Percentiles rank a stretch among this genome's conserved stretches.
Evolutionary conservation across 2,113 vertebrate genomes (phyloP).

Genomic region (Callaeas wilsoni): DNA sequence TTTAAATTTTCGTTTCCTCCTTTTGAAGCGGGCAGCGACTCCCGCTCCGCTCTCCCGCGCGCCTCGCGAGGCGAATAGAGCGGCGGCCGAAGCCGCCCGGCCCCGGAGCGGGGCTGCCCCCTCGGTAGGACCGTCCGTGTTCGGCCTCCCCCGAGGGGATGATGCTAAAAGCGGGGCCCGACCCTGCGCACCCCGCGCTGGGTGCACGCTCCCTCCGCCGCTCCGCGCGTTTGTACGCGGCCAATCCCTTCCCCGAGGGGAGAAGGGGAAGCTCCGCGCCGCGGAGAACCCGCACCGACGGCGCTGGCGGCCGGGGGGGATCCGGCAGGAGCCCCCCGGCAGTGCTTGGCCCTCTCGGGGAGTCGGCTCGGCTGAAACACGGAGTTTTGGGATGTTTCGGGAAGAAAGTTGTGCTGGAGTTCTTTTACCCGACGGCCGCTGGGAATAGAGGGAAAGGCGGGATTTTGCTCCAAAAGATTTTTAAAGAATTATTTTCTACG

Average conservation of each 20-base stretch:
- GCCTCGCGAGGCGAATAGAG: neutral
- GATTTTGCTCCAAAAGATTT: neutral
- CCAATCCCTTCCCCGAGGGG: neutral
- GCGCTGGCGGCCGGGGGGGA: neutral
- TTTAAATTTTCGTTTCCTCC: neutral
- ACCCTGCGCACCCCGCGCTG: neutral
- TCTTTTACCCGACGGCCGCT: neutral
- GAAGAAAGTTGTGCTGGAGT: neutral
- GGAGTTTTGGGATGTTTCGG: neutral
- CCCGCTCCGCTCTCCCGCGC: neutral
- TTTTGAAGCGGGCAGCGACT: neutral
- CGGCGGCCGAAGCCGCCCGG: neutral
- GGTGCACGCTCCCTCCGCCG: neutral
- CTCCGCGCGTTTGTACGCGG: neutral
- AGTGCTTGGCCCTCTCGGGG: neutral
- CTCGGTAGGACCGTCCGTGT: neutral
- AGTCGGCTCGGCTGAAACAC: neutral
- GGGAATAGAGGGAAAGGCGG: neutral
- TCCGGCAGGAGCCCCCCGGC: neutral
- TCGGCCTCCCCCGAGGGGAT: rapidly evolving
- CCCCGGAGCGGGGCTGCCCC: neutral
- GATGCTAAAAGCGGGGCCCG: neutral
- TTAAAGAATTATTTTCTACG: rapidly evolving
- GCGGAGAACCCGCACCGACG: neutral
- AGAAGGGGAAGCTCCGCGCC: neutral